A percentile compares a stretch with the other conserved stretches of the same genome.
Evolutionary conservation across 2,888 invertebrate species (phyloP).

Genomic region (Eilema sororculum): DNA sequence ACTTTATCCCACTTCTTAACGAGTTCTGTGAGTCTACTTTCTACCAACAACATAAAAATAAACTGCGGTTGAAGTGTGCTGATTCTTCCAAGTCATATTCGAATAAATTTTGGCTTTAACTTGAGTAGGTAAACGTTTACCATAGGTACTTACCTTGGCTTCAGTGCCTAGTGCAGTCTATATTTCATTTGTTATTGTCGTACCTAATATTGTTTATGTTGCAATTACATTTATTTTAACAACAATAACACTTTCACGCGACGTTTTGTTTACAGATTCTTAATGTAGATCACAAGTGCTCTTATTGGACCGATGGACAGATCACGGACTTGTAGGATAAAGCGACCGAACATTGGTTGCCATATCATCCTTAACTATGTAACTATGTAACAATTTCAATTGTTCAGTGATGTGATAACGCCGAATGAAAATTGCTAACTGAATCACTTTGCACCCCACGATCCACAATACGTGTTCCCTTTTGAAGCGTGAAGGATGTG

Average conservation of each 20-base stretch:
- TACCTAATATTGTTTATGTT: neutral
- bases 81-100: slow-evolving; percentile 4
- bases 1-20: neutral
- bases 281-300: too few relatives aligned
- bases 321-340: neutral
- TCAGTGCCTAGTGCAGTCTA: neutral
- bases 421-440: neutral
- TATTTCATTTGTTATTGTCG: neutral
- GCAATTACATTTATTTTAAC: neutral
- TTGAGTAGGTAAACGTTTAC: neutral
- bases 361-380: neutral
- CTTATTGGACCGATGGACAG: too few relatives aligned
- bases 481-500: neutral
- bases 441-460: neutral
- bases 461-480: neutral
- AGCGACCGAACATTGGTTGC: neutral
- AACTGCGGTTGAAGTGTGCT: neutral
- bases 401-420: neutral
- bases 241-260: neutral
- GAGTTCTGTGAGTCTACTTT: neutral
- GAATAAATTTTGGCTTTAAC: neutral
- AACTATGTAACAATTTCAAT: neutral
- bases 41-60: neutral
- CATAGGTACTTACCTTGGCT: neutral
- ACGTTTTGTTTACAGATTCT: neutral